phyloP scores from a whole-genome alignment of 2,113 vertebrate species.

The Ranitomeya imitator region DNA sequence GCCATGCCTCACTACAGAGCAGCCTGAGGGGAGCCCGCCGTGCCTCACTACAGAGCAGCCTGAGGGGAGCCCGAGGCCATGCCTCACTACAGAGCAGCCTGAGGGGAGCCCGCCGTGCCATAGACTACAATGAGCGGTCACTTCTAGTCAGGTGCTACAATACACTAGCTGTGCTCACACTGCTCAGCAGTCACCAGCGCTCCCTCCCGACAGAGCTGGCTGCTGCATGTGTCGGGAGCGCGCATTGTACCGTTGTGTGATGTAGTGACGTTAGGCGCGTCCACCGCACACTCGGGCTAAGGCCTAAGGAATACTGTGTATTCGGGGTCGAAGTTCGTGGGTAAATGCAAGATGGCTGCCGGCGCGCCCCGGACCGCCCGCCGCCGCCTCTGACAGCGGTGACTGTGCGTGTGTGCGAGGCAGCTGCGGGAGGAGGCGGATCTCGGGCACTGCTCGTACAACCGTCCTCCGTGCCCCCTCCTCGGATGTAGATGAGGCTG shows the following conservation, averaged over 20 bases:
- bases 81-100: too few species aligned
- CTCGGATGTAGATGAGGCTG: slow-evolving; percentile 15
- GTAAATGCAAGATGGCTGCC: slow-evolving; percentile 46
- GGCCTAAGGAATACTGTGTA: too few species aligned
- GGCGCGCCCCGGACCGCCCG: slow-evolving; percentile 46
- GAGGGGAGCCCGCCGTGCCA: too few species aligned
- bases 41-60: too few species aligned
- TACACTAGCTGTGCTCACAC: neutral
- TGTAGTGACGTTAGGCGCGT: neutral
- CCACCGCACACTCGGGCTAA: neutral
- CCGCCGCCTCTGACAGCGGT: slow-evolving; percentile 30
- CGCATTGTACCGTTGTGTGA: neutral
- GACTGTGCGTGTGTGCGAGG: slow-evolving; percentile 5
- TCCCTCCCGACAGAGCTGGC: neutral
- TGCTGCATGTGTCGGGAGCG: neutral
- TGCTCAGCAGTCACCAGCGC: neutral
- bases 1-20: too few species aligned
- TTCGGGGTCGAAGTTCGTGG: slow-evolving; percentile 40
- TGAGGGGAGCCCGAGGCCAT: too few species aligned
- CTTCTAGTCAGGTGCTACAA: too few species aligned
- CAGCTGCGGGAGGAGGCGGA: slow-evolving; percentile 51
- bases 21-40: too few species aligned
- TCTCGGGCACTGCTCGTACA: neutral
- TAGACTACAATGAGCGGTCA: too few species aligned
- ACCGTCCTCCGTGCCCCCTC: neutral